Evolutionary conservation across 2,113 vertebrate species (phyloP).

Genomic region (Nymphicus hollandicus): DNA sequence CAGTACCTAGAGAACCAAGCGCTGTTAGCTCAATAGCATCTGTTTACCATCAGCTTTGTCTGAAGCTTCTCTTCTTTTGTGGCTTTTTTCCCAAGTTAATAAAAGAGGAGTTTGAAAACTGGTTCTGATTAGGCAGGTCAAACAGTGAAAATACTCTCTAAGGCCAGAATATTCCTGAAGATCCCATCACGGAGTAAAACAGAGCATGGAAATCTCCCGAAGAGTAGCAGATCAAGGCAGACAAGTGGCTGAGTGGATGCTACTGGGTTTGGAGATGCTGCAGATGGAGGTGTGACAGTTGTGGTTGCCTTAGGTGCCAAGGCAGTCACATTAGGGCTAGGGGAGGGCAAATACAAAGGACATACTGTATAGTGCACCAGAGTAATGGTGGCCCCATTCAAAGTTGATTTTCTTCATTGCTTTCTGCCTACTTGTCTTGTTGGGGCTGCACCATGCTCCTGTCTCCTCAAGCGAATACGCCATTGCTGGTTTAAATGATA

Average conservation of each 20-base stretch:
- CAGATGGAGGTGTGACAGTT: neutral
- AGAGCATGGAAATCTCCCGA: neutral
- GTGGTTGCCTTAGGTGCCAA: neutral
- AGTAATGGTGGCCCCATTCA: neutral
- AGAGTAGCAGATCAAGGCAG: neutral
- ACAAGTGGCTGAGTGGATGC: neutral
- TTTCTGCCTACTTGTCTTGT: neutral
- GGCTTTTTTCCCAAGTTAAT: neutral
- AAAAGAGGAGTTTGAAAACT: constrained; percentile 41
- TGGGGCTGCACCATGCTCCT: neutral
- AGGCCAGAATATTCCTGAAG: neutral
- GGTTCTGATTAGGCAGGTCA: constrained; percentile 59
- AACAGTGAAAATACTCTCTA: constrained; percentile 27
- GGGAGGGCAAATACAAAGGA: neutral
- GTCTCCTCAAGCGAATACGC: neutral
- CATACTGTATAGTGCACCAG: neutral
- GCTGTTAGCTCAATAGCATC: constrained; percentile 36
- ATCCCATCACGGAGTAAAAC: neutral
- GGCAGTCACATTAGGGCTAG: neutral
- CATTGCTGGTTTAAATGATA: neutral
- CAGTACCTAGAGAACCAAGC: constrained; percentile 5
- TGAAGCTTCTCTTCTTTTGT: neutral
- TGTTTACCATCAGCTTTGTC: constrained; percentile 64
- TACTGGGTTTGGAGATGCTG: neutral
- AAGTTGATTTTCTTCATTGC: neutral